Conservation (phyloP, 2,113 vertebrate species). For the Lates calcarifer region DNA sequence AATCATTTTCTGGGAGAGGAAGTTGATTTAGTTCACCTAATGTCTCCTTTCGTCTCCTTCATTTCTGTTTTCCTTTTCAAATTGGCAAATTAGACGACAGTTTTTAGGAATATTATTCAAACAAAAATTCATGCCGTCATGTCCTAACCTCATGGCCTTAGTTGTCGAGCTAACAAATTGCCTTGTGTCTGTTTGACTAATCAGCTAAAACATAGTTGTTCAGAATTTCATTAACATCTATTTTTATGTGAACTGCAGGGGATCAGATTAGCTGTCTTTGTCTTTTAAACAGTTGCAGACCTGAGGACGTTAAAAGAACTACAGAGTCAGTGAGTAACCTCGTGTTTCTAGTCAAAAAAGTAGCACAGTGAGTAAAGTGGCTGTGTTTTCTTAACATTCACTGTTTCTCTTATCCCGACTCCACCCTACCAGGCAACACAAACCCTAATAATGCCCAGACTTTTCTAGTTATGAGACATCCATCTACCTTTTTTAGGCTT, state of each 20-base stretch:
- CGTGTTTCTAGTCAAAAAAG: constrained; percentile 31
- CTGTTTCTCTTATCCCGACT: constrained; percentile 22
- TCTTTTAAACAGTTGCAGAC: constrained; percentile 49
- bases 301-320: constrained; percentile 32
- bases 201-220: constrained; percentile 41
- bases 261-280: constrained; percentile 41
- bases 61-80: constrained; percentile 20
- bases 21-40: constrained; percentile 35
- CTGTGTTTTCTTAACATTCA: constrained; percentile 26
- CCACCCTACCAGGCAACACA: constrained; percentile 26
- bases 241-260: constrained; percentile 55
- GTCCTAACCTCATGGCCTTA: constrained; percentile 25
- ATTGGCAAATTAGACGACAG: constrained; percentile 49
- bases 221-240: constrained; percentile 52
- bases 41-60: constrained; percentile 40
- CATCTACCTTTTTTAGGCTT: constrained; percentile 42
- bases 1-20: constrained; percentile 19
- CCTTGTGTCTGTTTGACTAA: constrained; percentile 48
- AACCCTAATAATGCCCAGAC: constrained; percentile 44
- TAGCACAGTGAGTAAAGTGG: neutral
- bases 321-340: constrained; percentile 31
- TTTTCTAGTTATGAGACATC: constrained; percentile 31
- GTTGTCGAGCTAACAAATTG: constrained; percentile 55
- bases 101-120: constrained; percentile 46
- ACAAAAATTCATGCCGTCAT: constrained; percentile 36